Percentiles rank a stretch among this genome's conserved stretches.
These are phyloP conservation scores for Acanthornis magna DNA, from an alignment of 2,797 vertebrate species.

Conservation along the genomic window DNA sequence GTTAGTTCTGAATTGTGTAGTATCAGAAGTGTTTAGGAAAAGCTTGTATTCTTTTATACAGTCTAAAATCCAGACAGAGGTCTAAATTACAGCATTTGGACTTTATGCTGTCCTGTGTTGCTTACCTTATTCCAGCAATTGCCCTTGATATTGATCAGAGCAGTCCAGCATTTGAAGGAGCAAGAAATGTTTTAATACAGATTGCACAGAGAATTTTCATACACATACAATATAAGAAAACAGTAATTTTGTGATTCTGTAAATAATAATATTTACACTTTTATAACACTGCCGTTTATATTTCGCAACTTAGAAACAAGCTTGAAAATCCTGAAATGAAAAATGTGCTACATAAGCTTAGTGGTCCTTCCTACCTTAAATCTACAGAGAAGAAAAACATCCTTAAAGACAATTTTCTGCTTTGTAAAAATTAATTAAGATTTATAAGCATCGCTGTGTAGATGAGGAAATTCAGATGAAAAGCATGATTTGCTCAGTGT, in stretches of 20 bases:
- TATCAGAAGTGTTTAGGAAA: not conserved
- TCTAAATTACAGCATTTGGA: not conserved
- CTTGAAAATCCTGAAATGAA: not conserved
- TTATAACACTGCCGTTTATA: not conserved
- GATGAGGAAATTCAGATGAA: not conserved
- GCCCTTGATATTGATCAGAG: not conserved
- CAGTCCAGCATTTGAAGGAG: not conserved
- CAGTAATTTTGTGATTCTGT: not conserved
- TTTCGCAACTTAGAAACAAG: not conserved
- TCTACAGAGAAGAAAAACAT: not conserved
- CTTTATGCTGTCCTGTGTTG: not conserved
- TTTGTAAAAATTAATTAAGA: not conserved
- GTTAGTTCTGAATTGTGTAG: not conserved
- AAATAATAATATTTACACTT: not conserved
- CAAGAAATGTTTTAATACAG: not conserved
- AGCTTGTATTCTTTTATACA: not conserved
- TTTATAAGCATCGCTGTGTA: not conserved
- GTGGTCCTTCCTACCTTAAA: not conserved
- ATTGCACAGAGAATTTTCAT: not conserved
- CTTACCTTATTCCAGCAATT: not conserved
- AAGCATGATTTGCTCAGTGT: not conserved
- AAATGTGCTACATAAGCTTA: not conserved
- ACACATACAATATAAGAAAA: not conserved
- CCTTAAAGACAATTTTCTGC: not conserved
- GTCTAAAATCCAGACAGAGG: not conserved